Evolutionary conservation across 30 jellyfish, hydroid and myxozoan species (phyloP).

Genomic region (Haliclystus octoradiatus): DNA sequence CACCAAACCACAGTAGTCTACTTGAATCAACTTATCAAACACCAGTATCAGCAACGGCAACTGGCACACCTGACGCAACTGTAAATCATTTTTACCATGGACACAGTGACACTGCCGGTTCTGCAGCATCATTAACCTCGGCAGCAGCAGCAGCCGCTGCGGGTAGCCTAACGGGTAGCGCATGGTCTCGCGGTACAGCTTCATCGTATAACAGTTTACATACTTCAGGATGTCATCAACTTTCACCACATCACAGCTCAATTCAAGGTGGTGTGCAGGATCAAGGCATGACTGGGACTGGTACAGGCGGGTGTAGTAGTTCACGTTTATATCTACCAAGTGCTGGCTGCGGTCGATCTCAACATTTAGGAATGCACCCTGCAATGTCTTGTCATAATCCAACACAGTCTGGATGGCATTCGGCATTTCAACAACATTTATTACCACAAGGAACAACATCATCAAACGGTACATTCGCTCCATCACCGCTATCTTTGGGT

Average conservation of each 20-base stretch:
- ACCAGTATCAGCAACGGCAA: not conserved
- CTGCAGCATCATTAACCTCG: conserved; percentile 1
- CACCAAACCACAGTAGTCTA: not conserved
- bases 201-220: conserved; percentile 47
- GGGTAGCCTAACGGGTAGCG: conserved; percentile 10
- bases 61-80: conserved; percentile 28
- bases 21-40: not conserved
- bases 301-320: conserved; percentile 51
- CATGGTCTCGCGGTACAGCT: conserved; percentile 35
- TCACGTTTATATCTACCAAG: conserved; percentile 61
- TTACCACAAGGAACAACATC: conserved; percentile 31
- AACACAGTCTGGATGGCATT: conserved; percentile 43
- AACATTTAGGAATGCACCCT: conserved; percentile 54
- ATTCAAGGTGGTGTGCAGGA: conserved; percentile 29
- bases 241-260: conserved; percentile 45
- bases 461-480: conserved; percentile 7
- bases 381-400: conserved; percentile 51
- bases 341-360: conserved; percentile 48
- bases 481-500: conserved; percentile 14
- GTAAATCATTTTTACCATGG: conserved; percentile 44
- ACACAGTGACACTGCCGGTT: conserved; percentile 29
- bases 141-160: conserved; percentile 4
- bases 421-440: conserved; percentile 38
- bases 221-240: conserved; percentile 45
- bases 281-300: conserved; percentile 29